Evolutionary conservation across 2,888 invertebrate species (phyloP), one percentile per base, ranked within the genome.

Genomic region (Syrista parreyssii): DNA sequence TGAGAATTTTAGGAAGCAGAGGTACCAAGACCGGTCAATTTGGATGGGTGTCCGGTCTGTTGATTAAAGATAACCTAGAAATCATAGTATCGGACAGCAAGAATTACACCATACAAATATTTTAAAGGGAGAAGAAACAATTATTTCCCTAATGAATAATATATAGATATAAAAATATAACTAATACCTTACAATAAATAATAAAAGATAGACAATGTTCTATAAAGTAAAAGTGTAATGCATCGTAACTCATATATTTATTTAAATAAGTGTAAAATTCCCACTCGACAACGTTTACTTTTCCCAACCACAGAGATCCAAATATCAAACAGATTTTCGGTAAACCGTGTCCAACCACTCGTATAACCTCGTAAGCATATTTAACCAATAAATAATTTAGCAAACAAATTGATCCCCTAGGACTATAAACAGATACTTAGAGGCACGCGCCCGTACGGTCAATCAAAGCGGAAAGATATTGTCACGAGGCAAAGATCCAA

Each of bases 31-130:
- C 92, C 1, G 92, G 93, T 1, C 93, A 93, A 82, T 94, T 95
- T 82, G 93, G 94, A 4, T 96, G 95, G 95, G 94, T 96, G 73
- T 95, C 95, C 0, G 95, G 95, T 0, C 92, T 95, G 23, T 92
- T 93, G 77, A 93, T 95, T 4, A 94, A 94, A 1, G 92, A 93
- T 34, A 93, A 94, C 84, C 86, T 94, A 73, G 94, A 95, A 83
- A 92, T 95, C 68, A 93, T 95, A 68, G 92, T 94, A 3, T 93
- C 94, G 31, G 95, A 95, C 86, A 93, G 92, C 23, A 94, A 93
- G 88, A 94, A 92, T 85, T 93, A 93, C 85, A 88, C 89, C 75
- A 86, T 93, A 31, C 90, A 89, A 79, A 89, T 93, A 80, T 92
- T 92, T 88, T 92, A 88, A 89, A 36, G 23, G 2, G 34, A 40